phyloP scores from a whole-genome alignment of 1,140 invertebrate species.

The Patella vulgata region DNA sequence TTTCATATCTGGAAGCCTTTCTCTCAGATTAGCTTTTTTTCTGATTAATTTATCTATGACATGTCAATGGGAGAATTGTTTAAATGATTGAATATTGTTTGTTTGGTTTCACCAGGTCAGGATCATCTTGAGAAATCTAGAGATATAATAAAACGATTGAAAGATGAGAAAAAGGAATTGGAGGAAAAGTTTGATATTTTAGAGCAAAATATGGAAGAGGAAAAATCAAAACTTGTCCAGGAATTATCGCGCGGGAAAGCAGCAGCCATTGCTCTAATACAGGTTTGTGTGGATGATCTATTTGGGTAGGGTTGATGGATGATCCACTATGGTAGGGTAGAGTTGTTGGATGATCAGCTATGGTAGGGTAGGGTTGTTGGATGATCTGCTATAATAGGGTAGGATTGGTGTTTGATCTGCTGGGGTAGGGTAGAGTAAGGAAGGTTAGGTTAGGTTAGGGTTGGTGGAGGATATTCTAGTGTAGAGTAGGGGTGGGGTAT shows the following conservation, averaged over 20 bases:
- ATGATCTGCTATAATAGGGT: neutral
- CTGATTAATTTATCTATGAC: too few species aligned
- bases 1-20: too few species aligned
- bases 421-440: too few species aligned
- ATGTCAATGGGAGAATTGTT: too few species aligned
- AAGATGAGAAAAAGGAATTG: slow-evolving; percentile 57
- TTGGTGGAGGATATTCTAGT: too few species aligned
- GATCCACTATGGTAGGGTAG: neutral
- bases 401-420: too few species aligned
- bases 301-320: neutral
- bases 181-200: slow-evolving; percentile 52
- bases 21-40: too few species aligned
- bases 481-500: too few species aligned
- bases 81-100: too few species aligned
- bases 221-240: slow-evolving; percentile 64
- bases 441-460: too few species aligned
- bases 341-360: neutral
- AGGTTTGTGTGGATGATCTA: too few species aligned
- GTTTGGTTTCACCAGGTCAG: too few species aligned
- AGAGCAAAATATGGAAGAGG: slow-evolving; percentile 64
- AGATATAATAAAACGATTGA: slow-evolving; percentile 61
- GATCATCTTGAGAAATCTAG: slow-evolving; percentile 64
- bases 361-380: neutral
- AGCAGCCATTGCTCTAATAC: slow-evolving; percentile 65
- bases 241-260: slow-evolving; percentile 68